phyloP scores from a whole-genome alignment of 2,888 invertebrate species.

The Dasypolia templi region DNA sequence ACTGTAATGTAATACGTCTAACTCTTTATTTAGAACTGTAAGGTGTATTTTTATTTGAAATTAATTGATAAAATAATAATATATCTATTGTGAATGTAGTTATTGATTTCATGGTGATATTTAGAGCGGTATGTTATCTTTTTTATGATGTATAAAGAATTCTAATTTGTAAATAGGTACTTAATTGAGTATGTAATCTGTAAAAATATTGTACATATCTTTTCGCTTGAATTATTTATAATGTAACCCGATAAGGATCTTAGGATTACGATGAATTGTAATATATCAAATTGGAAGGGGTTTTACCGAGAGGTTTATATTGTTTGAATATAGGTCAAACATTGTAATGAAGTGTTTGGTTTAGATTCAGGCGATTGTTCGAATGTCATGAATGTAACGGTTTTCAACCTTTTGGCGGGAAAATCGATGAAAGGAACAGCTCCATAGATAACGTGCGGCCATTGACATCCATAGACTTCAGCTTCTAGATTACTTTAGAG shows the following conservation, averaged over 20 bases:
- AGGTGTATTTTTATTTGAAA: constrained; percentile 86
- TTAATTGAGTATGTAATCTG: constrained; percentile 87
- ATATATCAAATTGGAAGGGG: constrained; percentile 69
- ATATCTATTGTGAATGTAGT: constrained; percentile 89
- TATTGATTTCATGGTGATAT: constrained; percentile 90
- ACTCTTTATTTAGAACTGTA: constrained; percentile 88
- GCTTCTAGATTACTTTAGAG: constrained; percentile 85
- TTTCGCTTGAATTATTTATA: constrained; percentile 90
- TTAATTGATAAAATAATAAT: constrained; percentile 82
- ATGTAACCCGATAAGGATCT: constrained; percentile 82
- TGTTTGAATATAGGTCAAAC: constrained; percentile 31
- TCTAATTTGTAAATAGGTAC: constrained; percentile 91
- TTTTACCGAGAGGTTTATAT: constrained; percentile 44
- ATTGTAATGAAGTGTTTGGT: constrained; percentile 20
- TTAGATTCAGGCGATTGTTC: constrained; percentile 34
- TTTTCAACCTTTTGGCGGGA: constrained; percentile 56
- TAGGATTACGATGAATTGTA: constrained; percentile 80
- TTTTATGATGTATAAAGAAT: constrained; percentile 90
- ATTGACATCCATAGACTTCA: constrained; percentile 79
- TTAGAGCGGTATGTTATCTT: constrained; percentile 89
- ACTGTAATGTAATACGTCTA: constrained; percentile 93
- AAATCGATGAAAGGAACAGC: constrained; percentile 54
- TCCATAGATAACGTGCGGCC: constrained; percentile 67
- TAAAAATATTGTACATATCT: constrained; percentile 91
- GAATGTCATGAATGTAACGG: constrained; percentile 45